Evolutionary conservation across 2,888 invertebrate genomes (phyloP).

Genomic region (Leptopilina syphax): DNA sequence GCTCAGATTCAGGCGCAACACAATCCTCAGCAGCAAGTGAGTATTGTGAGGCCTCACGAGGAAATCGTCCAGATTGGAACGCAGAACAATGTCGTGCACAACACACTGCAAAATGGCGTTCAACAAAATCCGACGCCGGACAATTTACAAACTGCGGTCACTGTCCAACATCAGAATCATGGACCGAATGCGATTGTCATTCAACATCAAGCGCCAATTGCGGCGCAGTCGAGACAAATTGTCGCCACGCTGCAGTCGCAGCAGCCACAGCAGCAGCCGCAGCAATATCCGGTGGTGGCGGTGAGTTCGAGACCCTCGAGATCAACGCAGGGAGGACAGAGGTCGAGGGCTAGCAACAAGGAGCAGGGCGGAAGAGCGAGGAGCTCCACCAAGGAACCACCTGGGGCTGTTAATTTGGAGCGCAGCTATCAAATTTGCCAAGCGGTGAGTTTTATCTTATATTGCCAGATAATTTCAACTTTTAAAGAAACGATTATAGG

Average conservation of each 20-base stretch:
- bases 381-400: slow-evolving; percentile 87
- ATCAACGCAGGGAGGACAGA: slow-evolving; percentile 65
- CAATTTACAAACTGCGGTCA: slow-evolving; percentile 58
- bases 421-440: slow-evolving; percentile 96
- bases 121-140: slow-evolving; percentile 52
- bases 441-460: slow-evolving; percentile 79
- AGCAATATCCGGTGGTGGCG: slow-evolving; percentile 63
- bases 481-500: too few species aligned
- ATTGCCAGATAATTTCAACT: too few species aligned
- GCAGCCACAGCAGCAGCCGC: slow-evolving; percentile 59
- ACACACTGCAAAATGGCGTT: slow-evolving; percentile 56
- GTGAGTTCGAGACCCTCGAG: slow-evolving; percentile 67
- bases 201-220: slow-evolving; percentile 65
- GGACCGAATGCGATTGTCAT: slow-evolving; percentile 68
- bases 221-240: slow-evolving; percentile 64
- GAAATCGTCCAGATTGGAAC: slow-evolving; percentile 66
- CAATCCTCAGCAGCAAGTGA: slow-evolving; percentile 57
- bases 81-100: slow-evolving; percentile 59
- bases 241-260: slow-evolving; percentile 61
- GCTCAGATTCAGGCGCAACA: slow-evolving; percentile 58
- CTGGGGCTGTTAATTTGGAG: slow-evolving; percentile 94
- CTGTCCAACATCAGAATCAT: slow-evolving; percentile 64
- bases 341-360: slow-evolving; percentile 69
- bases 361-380: slow-evolving; percentile 72
- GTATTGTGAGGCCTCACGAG: slow-evolving; percentile 67